Base-by-base conservation (phyloP, 2,888 invertebrate species). In the Drosophila histrio region DNA sequence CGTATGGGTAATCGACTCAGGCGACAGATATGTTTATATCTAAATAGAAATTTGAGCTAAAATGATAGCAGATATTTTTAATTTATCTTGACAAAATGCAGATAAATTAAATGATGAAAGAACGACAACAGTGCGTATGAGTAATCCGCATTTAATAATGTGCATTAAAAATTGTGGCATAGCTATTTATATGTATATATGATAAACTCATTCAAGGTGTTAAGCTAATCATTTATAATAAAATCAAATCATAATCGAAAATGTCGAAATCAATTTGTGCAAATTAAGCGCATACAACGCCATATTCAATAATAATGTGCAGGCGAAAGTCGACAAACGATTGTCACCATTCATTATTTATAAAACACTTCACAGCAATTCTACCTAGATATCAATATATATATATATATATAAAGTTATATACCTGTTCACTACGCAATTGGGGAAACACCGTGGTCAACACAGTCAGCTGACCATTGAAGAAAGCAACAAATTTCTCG, bases 401-500 rank as follows among this genome's bases (percentile, higher is more conserved):
- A 15, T 21, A 7, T 52, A 39, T 39, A 52, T 21, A 36, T 44
- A 8, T 3, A 3, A 15, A 22, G 5, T 17, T 22, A 49, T 49
- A 34, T 34, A 38, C 11, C 22, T 50, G 26, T 13, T 17, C 9
- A 17, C 36, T 17, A 38, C 50, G 49, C 49, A 49, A 34, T 50
- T 50, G 50, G 67, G 73, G 44, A 77, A 83, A 69, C 62, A 65
- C 73, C 26, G 17, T 3, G 24, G 11, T 17, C 57, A 44, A 11
- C 6, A n/a, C 28, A 39, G 84, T 83, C 87, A 80, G 74, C 73
- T 81, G 84, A 87, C 87, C 65, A 53, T 21, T 36, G 60, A 13
- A 32, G 41, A 54, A 47, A 46, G 57, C 15, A 34, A 32, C 8
- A 54, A 50, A 30, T 17, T 13, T 32, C 32, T 24, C 38, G 22